Conservation (phyloP, 2,888 invertebrate species). For the Sericinus montela region DNA sequence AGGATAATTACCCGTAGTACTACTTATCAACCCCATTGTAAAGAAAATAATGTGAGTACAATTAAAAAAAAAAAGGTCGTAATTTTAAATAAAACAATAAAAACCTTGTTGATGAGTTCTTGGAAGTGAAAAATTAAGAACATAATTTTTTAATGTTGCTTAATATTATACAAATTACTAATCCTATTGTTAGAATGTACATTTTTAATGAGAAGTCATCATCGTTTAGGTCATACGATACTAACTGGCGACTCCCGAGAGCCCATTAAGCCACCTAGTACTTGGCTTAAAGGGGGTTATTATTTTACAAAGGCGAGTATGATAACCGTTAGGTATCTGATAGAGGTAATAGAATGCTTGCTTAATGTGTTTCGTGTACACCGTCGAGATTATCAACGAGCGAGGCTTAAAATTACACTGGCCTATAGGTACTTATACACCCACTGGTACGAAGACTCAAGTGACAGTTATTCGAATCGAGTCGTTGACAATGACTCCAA, state of each 20-base stretch:
- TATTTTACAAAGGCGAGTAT: slow-evolving; percentile 15
- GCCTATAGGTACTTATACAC: background rate
- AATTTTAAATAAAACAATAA: too few relatives aligned
- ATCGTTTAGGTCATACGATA: slow-evolving; percentile 5
- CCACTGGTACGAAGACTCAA: slow-evolving; percentile 4
- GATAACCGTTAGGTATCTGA: slow-evolving; percentile 17
- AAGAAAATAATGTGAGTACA: too few relatives aligned
- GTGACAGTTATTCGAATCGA: slow-evolving; percentile 13
- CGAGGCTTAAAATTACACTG: slow-evolving; percentile 9
- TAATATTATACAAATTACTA: slow-evolving; percentile 4
- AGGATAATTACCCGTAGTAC: too few relatives aligned
- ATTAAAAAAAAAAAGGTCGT: too few relatives aligned
- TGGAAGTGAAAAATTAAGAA: too few relatives aligned
- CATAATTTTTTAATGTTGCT: slow-evolving; percentile 9
- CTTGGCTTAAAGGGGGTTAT: slow-evolving; percentile 11
- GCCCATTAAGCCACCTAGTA: slow-evolving; percentile 10
- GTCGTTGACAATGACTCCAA: slow-evolving; percentile 4
- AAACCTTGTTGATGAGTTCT: too few relatives aligned
- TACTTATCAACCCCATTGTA: too few relatives aligned
- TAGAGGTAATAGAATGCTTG: slow-evolving; percentile 18
- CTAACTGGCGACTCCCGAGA: background rate
- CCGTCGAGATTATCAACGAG: slow-evolving; percentile 10
- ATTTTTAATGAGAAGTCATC: background rate
- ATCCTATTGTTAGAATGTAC: background rate
- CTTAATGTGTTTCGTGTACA: slow-evolving; percentile 19